A percentile compares a stretch with the other conserved stretches of the same genome.
Evolutionary conservation across 2,888 invertebrate genomes (phyloP).

Genomic region (Lamellibrachia columna): DNA sequence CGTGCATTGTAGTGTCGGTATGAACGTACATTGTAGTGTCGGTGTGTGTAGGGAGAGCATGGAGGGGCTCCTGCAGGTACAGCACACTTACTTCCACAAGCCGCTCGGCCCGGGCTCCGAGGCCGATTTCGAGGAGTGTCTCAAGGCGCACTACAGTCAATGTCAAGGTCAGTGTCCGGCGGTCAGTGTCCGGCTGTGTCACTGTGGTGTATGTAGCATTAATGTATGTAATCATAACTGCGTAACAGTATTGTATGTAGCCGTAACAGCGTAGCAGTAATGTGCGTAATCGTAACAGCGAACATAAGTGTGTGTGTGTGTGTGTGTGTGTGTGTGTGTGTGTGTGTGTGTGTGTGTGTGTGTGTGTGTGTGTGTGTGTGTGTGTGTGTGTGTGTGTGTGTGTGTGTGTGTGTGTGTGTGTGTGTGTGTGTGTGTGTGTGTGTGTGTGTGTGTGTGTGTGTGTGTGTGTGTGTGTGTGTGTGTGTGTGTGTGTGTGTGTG

Average conservation of each 20-base stretch:
- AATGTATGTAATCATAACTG: neutral
- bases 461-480: too few relatives aligned
- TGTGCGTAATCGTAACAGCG: too few relatives aligned
- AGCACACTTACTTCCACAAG: neutral
- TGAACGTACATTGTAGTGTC: neutral
- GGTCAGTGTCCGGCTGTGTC: too few relatives aligned
- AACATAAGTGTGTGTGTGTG: neutral
- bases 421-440: too few relatives aligned
- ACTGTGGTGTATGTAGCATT: neutral
- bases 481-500: too few relatives aligned
- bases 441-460: too few relatives aligned
- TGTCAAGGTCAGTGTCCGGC: neutral
- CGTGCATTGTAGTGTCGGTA: too few relatives aligned
- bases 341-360: too few relatives aligned
- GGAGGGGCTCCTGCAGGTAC: neutral
- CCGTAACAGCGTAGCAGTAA: neutral
- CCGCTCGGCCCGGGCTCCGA: neutral
- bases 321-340: neutral
- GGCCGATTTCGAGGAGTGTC: slow-evolving; percentile 6
- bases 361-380: too few relatives aligned
- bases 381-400: too few relatives aligned
- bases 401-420: too few relatives aligned
- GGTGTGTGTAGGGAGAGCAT: slow-evolving; percentile 9
- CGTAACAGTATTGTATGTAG: too few relatives aligned
- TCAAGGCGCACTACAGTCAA: neutral